Percentiles rank a stretch among this genome's conserved stretches.
Evolutionary conservation across 2,888 invertebrate genomes (phyloP).

Genomic region (Cantharis lateralis): DNA sequence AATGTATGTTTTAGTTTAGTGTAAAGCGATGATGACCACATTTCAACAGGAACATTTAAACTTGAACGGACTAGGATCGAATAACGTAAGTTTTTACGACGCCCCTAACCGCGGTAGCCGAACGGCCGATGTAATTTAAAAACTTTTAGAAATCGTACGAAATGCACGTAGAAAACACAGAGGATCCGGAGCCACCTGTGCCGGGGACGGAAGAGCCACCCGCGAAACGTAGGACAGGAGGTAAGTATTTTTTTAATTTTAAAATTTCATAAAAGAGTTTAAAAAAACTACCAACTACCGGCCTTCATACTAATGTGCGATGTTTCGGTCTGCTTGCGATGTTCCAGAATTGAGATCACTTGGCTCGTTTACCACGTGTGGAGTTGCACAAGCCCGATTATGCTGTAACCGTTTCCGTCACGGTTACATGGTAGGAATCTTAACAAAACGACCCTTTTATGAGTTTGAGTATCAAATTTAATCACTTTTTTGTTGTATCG

Average conservation of each 20-base stretch:
- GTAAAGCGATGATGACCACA: slow-evolving; percentile 50
- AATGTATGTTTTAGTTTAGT: neutral
- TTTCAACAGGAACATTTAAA: slow-evolving; percentile 48
- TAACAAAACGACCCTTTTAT: slow-evolving; percentile 39
- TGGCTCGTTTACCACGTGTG: slow-evolving; percentile 52
- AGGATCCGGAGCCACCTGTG: slow-evolving; percentile 47
- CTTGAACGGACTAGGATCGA: slow-evolving; percentile 28
- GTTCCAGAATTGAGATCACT: slow-evolving; percentile 58
- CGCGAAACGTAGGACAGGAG: slow-evolving; percentile 43
- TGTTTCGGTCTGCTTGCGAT: slow-evolving; percentile 59
- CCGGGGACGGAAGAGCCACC: slow-evolving; percentile 52
- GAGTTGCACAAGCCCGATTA: slow-evolving; percentile 46
- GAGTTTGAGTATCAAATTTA: slow-evolving; percentile 46
- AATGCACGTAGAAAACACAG: slow-evolving; percentile 12
- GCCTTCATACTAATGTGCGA: slow-evolving; percentile 56
- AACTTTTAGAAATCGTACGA: neutral
- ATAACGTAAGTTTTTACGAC: slow-evolving; percentile 20
- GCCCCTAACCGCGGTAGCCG: neutral
- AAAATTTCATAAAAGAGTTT: slow-evolving; percentile 25
- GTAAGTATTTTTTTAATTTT: slow-evolving; percentile 46
- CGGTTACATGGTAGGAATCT: slow-evolving; percentile 57
- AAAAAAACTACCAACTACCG: slow-evolving; percentile 41
- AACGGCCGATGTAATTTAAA: neutral
- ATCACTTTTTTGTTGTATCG: neutral
- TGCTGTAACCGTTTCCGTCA: slow-evolving; percentile 53